phyloP scores from a whole-genome alignment of 2,888 invertebrate species.

The Callinectes sapidus region DNA sequence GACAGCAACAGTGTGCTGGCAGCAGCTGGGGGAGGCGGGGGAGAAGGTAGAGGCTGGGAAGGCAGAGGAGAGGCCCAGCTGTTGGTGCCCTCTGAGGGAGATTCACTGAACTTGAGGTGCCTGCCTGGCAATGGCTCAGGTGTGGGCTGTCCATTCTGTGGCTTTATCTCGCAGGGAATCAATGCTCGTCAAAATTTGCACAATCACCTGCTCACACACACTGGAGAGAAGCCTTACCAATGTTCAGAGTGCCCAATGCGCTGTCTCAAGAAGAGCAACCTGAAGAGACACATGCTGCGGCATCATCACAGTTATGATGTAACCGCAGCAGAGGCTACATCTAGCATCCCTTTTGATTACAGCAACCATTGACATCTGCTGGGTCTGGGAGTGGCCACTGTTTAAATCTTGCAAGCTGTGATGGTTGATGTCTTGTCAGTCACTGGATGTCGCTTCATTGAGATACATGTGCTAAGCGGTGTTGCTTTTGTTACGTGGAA shows the following conservation, averaged over 20 bases:
- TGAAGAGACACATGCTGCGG: constrained; percentile 63
- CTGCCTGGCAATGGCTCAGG: constrained; percentile 42
- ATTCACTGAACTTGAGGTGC: constrained; percentile 48
- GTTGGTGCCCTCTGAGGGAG: constrained; percentile 53
- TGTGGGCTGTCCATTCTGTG: constrained; percentile 60
- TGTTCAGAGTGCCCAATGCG: constrained; percentile 65
- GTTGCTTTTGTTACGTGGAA: not conserved
- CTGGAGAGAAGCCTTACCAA: constrained; percentile 68
- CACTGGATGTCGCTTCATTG: not conserved
- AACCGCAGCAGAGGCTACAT: not conserved
- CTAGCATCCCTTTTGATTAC: constrained; percentile 24
- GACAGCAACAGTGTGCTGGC: constrained; percentile 59
- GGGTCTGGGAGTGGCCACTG: not conserved
- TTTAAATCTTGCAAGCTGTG: not conserved
- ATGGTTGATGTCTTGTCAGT: not conserved
- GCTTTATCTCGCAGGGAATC: constrained; percentile 59
- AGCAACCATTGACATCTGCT: constrained; percentile 40
- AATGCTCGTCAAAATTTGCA: constrained; percentile 61
- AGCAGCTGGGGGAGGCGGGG: constrained; percentile 57
- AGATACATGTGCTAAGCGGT: not conserved
- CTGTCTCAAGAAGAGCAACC: constrained; percentile 64
- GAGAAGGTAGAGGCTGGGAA: constrained; percentile 58
- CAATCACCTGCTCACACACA: constrained; percentile 67
- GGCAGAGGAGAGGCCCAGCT: constrained; percentile 57
- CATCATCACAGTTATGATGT: constrained; percentile 29